Percentiles rank a stretch among this genome's conserved stretches.
Conservation (phyloP, 30 jellyfish, hydroid and myxozoan species). For the Aurelia sp. region DNA sequence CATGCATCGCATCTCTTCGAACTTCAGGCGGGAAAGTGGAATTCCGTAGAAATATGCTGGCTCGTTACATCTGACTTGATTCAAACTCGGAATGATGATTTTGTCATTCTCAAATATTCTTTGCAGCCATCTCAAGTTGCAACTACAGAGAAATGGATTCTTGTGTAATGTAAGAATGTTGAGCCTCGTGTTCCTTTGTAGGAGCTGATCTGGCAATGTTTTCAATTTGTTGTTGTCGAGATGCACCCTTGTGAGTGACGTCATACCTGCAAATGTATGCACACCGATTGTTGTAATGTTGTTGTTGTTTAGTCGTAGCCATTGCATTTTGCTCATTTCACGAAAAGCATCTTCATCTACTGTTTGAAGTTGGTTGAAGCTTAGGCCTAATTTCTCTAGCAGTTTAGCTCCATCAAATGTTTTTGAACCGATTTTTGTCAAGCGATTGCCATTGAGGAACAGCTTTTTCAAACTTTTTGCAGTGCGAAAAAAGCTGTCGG, state of each 20-base stretch:
- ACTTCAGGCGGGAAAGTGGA: slow-evolving; percentile 38
- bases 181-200: slow-evolving; percentile 38
- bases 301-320: slow-evolving; percentile 73
- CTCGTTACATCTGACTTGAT: slow-evolving; percentile 64
- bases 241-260: slow-evolving; percentile 68
- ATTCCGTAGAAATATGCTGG: slow-evolving; percentile 68
- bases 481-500: slow-evolving; percentile 57
- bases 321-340: slow-evolving; percentile 42
- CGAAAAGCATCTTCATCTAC: slow-evolving; percentile 62
- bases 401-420: slow-evolving; percentile 27
- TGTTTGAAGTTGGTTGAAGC: slow-evolving; percentile 62
- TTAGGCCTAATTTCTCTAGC: slow-evolving; percentile 73
- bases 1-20: slow-evolving; percentile 66
- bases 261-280: slow-evolving; percentile 56
- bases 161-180: slow-evolving; percentile 68
- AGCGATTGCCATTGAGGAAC: slow-evolving; percentile 71
- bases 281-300: slow-evolving; percentile 68
- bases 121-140: slow-evolving; percentile 88
- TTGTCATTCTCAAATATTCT: slow-evolving; percentile 30
- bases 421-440: slow-evolving; percentile 27
- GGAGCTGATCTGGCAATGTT: slow-evolving; percentile 56
- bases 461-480: slow-evolving; percentile 56
- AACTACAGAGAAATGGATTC: slow-evolving; percentile 86
- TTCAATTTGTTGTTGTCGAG: slow-evolving; percentile 80
- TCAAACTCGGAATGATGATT: slow-evolving; percentile 58